A percentile compares a stretch with the other conserved stretches of the same genome.
Evolutionary conservation across 2,888 invertebrate species (phyloP).

Genomic region (Drosophila borborema): DNA sequence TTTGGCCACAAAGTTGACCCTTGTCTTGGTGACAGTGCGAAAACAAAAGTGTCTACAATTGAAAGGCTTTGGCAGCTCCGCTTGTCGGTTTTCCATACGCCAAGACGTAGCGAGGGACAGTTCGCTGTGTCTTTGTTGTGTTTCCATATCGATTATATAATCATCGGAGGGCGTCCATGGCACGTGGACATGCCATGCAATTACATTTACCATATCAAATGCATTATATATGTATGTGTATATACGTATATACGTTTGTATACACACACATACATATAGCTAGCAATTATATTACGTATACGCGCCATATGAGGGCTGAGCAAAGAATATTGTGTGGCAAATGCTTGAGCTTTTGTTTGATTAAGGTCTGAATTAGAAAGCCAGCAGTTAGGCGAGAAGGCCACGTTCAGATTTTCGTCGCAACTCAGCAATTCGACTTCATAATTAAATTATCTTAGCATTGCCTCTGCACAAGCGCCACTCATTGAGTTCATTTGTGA

Average conservation of each 20-base stretch:
- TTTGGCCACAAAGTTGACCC: constrained; percentile 49
- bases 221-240: background rate
- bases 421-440: constrained; percentile 21
- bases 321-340: background rate
- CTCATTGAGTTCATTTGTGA: constrained; percentile 77
- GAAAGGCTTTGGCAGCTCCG: constrained; percentile 36
- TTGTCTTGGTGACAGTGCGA: constrained; percentile 30
- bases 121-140: constrained; percentile 22
- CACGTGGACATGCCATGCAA: constrained; percentile 56
- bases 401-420: background rate
- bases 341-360: background rate
- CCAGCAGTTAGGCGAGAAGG: background rate
- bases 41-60: constrained; percentile 42
- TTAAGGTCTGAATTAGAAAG: constrained; percentile 1
- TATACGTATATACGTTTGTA: too few relatives aligned
- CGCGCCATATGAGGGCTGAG: constrained; percentile 27
- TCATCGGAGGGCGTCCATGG: constrained; percentile 51
- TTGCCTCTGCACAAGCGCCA: constrained; percentile 42
- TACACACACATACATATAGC: background rate
- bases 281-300: constrained; percentile 57
- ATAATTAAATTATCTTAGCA: constrained; percentile 75
- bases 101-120: background rate
- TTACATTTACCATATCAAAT: constrained; percentile 36
- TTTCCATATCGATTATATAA: constrained; percentile 71
- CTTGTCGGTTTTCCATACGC: background rate